phyloP scores from a whole-genome alignment of 2,113 vertebrate genomes.

The Mustelus asterias region DNA sequence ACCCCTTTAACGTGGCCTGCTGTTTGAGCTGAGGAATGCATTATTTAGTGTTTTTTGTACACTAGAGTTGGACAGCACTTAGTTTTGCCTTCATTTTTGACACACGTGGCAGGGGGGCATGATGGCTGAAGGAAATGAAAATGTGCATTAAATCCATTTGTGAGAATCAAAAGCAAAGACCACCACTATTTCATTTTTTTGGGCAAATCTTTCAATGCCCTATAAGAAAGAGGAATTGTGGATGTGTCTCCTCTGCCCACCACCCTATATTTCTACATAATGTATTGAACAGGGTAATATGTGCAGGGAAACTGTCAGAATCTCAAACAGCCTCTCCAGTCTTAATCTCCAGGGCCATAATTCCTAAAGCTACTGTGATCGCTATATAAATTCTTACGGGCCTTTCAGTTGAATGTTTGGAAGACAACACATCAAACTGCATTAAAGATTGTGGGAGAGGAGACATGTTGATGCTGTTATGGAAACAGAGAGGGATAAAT shows the following conservation, averaged over 20 bases:
- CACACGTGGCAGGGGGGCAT: not conserved
- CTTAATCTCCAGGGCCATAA: not conserved
- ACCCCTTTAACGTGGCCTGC: not conserved
- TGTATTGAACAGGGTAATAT: not conserved
- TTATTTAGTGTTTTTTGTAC: not conserved
- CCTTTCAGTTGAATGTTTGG: not conserved
- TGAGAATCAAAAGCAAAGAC: not conserved
- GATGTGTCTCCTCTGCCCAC: not conserved
- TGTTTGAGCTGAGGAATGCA: not conserved
- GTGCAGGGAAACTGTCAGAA: not conserved
- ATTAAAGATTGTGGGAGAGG: not conserved
- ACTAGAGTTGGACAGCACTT: not conserved
- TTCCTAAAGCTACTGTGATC: not conserved
- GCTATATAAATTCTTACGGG: not conserved
- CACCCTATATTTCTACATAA: not conserved
- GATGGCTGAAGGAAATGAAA: slow-evolving; percentile 5
- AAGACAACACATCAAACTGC: not conserved
- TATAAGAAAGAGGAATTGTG: not conserved
- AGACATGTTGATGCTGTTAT: not conserved
- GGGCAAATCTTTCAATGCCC: not conserved
- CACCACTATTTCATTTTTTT: not conserved
- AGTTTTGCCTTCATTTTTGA: slow-evolving; percentile 4
- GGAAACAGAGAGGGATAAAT: not conserved
- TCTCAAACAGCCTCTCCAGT: not conserved
- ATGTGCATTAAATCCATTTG: not conserved